phyloP scores from a whole-genome alignment of 1,140 invertebrate species.

The Rhyacophila brunnea region DNA sequence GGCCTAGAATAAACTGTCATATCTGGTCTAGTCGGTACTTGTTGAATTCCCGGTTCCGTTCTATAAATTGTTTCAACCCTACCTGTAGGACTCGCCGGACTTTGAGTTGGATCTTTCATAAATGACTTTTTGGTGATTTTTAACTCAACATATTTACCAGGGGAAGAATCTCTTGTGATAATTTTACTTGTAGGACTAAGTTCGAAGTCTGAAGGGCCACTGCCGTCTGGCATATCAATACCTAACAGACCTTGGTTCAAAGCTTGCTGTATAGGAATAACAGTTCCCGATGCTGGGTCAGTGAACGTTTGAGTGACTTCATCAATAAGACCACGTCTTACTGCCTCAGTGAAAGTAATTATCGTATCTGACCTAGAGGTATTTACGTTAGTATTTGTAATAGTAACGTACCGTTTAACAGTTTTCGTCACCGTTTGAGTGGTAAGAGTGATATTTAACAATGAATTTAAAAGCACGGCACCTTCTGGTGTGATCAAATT shows the following conservation, averaged over 20 bases:
- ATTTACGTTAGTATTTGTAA: conserved; percentile 60
- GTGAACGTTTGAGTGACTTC: conserved; percentile 74
- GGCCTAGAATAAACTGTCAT: conserved; percentile 35
- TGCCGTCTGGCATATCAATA: conserved; percentile 57
- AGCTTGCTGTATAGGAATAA: conserved; percentile 80
- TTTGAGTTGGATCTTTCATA: conserved; percentile 44
- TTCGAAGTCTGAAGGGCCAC: not conserved
- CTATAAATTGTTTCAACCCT: conserved; percentile 41
- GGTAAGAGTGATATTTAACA: conserved; percentile 81
- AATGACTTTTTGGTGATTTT: conserved; percentile 56
- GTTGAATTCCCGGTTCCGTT: conserved; percentile 45
- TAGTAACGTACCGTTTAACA: conserved; percentile 74
- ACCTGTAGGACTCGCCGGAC: conserved; percentile 44
- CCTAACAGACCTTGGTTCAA: conserved; percentile 68
- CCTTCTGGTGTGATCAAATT: conserved; percentile 84
- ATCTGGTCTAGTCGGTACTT: conserved; percentile 34
- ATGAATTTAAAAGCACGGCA: conserved; percentile 76
- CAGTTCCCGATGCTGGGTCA: conserved; percentile 72
- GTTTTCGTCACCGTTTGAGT: conserved; percentile 82
- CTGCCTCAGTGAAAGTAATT: conserved; percentile 75
- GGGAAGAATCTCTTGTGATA: conserved; percentile 46
- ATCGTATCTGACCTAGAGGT: conserved; percentile 59
- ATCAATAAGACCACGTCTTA: conserved; percentile 77
- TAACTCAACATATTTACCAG: conserved; percentile 50
- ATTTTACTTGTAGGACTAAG: conserved; percentile 29